Conservation (phyloP, 2,888 invertebrate genomes). For the Xanthorhoe spadicearia region DNA sequence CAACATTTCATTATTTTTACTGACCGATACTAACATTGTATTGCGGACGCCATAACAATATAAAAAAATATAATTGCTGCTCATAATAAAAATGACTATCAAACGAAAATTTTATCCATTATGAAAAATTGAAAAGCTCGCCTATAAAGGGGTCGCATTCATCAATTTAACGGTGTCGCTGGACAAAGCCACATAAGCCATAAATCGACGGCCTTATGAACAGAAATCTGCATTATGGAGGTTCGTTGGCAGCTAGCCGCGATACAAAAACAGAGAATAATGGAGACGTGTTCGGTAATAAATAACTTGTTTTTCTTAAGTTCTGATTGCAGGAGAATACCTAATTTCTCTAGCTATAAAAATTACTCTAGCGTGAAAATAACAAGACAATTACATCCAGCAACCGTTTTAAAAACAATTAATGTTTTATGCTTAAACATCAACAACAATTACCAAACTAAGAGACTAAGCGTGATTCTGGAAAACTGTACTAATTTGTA, state of each 20-base stretch:
- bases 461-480: no score
- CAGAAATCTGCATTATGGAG: conserved; percentile 40
- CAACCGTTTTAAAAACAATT: not conserved
- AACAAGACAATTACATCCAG: not conserved
- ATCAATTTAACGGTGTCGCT: conserved; percentile 40
- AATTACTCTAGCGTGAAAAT: not conserved
- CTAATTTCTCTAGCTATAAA: not conserved
- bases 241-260: conserved; percentile 20
- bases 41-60: not conserved
- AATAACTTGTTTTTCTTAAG: conserved; percentile 1
- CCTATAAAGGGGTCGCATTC: conserved; percentile 32
- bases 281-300: conserved; percentile 7
- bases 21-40: not conserved
- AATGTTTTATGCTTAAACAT: not conserved
- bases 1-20: no score
- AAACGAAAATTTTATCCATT: conserved; percentile 1
- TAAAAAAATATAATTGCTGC: not conserved
- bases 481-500: no score
- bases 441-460: no score
- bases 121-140: conserved; percentile 17
- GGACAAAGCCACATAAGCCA: conserved; percentile 40
- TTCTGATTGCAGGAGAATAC: not conserved
- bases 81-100: not conserved
- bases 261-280: conserved; percentile 10
- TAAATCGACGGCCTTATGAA: conserved; percentile 41